Evolutionary conservation across 2,113 vertebrate genomes (phyloP).

Genomic region (Glaucomys volans): DNA sequence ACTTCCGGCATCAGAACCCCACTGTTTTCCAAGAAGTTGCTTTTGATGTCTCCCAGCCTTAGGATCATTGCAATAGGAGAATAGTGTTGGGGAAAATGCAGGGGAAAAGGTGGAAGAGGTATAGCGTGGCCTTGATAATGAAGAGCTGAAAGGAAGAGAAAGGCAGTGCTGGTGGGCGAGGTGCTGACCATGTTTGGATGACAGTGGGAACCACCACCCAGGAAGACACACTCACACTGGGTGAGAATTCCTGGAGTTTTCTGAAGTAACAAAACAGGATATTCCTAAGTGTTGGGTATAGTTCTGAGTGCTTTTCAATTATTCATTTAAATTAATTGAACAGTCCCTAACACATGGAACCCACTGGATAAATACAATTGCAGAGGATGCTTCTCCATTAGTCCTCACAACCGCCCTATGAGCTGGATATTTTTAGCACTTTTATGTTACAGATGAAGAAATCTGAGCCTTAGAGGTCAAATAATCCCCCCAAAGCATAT

Average conservation of each 20-base stretch:
- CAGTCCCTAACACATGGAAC: not conserved
- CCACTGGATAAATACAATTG: not conserved
- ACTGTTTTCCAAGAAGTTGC: slow-evolving; percentile 7
- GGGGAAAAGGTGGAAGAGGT: not conserved
- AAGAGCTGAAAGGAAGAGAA: not conserved
- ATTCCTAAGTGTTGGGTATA: not conserved
- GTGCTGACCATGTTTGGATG: not conserved
- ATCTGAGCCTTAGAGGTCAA: not conserved
- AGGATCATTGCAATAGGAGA: not conserved
- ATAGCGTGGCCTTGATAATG: not conserved
- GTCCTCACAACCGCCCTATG: not conserved
- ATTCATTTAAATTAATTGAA: slow-evolving; percentile 1
- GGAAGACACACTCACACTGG: not conserved
- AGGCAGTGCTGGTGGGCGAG: not conserved
- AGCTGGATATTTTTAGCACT: not conserved
- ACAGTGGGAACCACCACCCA: not conserved
- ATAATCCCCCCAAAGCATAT: not conserved
- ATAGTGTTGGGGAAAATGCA: not conserved
- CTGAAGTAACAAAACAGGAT: not conserved
- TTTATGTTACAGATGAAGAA: not conserved
- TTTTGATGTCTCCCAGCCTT: slow-evolving; percentile 27
- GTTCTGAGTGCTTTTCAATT: not conserved
- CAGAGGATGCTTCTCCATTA: not conserved
- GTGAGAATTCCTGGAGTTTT: not conserved
- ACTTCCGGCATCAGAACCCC: not conserved